These are phyloP conservation scores for Halichoerus grypus DNA, from an alignment of 2,113 vertebrate species.

Conservation along the genomic window DNA sequence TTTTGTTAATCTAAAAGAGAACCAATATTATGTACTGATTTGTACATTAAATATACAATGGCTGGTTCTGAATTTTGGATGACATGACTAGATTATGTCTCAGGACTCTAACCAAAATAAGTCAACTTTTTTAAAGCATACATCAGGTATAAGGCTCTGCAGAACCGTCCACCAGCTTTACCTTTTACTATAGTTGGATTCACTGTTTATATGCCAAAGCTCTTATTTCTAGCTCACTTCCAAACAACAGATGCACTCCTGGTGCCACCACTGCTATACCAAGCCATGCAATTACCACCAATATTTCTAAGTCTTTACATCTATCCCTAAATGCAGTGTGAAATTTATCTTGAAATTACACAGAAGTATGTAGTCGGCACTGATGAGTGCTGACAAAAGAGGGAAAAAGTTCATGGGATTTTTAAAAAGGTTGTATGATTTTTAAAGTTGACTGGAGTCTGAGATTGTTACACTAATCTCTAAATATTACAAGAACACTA, in stretches of 20 bases:
- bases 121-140: neutral
- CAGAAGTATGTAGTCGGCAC: neutral
- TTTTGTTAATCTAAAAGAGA: conserved; percentile 2
- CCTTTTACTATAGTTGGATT: neutral
- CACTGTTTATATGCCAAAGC: neutral
- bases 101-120: neutral
- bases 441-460: conserved; percentile 35
- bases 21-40: neutral
- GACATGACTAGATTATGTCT: neutral
- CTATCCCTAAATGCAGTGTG: neutral
- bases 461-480: neutral
- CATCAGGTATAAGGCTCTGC: neutral
- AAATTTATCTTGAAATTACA: conserved; percentile 24
- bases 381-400: neutral
- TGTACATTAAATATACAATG: neutral
- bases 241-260: neutral
- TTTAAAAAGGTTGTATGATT: neutral
- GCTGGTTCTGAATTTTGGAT: neutral
- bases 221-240: neutral
- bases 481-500: neutral
- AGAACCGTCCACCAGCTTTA: neutral
- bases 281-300: neutral
- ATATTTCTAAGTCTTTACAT: neutral
- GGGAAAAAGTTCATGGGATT: neutral
- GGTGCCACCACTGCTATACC: neutral